phyloP scores from a whole-genome alignment of 2,113 vertebrate genomes.

The Hystrix cristata region DNA sequence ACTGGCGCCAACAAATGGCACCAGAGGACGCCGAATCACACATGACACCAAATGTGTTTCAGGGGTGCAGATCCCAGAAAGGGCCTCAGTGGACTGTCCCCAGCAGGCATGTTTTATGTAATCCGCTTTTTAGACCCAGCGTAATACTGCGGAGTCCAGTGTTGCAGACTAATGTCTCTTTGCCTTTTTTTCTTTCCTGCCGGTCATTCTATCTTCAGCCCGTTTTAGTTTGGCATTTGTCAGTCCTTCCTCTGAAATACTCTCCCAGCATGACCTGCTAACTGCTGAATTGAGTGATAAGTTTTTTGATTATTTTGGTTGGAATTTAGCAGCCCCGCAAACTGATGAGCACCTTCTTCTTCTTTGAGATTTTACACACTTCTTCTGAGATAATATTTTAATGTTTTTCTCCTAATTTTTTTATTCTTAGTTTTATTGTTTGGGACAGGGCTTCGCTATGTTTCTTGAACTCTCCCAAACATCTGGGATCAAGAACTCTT shows the following conservation, averaged over 20 bases:
- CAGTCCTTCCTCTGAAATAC: background rate
- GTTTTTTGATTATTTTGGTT: background rate
- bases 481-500: no score
- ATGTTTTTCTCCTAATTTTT: background rate
- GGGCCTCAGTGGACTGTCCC: background rate
- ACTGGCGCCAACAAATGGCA: background rate
- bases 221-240: background rate
- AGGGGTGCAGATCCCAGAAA: background rate
- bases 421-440: background rate
- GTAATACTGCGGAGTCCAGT: no score
- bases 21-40: background rate
- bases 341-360: background rate
- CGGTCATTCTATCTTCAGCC: background rate
- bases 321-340: background rate
- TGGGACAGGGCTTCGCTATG: no score
- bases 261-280: background rate
- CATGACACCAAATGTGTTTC: background rate
- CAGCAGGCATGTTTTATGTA: background rate
- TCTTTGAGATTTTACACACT: background rate
- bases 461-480: no score
- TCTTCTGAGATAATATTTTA: background rate
- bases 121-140: background rate
- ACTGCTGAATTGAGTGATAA: background rate
- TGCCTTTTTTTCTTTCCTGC: background rate
- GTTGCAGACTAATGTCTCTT: background rate